Conservation (phyloP, 2,113 vertebrate species). For the Corvus hawaiiensis region DNA sequence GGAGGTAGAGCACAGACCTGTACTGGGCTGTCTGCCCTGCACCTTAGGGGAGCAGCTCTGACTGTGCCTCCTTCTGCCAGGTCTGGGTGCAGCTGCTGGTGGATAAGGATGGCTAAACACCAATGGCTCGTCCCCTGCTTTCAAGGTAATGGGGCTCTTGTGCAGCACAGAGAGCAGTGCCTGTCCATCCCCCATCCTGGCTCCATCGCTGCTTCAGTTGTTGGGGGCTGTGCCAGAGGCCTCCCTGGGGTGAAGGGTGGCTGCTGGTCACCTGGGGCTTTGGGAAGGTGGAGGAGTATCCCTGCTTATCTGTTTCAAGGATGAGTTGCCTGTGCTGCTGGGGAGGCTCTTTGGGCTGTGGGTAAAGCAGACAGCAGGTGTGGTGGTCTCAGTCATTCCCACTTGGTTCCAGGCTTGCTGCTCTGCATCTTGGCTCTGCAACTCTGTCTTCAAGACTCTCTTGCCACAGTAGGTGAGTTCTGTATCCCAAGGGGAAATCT, state of each 20-base stretch:
- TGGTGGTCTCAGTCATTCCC: not conserved
- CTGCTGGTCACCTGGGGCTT: not conserved
- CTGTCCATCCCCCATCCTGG: accelerated
- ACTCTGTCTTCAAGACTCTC: not conserved
- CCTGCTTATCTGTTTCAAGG: not conserved
- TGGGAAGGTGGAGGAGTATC: not conserved
- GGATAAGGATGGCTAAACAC: not conserved
- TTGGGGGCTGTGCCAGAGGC: not conserved
- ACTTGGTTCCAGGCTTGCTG: conserved; percentile 25
- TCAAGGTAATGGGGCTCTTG: not conserved
- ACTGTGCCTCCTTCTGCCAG: not conserved
- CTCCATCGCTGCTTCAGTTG: not conserved
- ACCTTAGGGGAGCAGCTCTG: not conserved
- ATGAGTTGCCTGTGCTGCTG: not conserved
- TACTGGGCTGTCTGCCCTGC: not conserved
- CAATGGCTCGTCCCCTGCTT: accelerated
- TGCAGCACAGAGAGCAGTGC: accelerated
- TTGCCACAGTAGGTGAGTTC: conserved; percentile 34
- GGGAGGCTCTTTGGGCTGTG: not conserved
- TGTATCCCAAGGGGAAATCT: not conserved
- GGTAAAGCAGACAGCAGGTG: accelerated
- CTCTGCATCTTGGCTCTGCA: conserved; percentile 3
- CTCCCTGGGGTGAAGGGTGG: not conserved
- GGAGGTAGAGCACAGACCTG: not conserved
- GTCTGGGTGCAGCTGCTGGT: not conserved